Evolutionary conservation across 1,140 invertebrate species (phyloP).

Genomic region (Drosophila persimilis): DNA sequence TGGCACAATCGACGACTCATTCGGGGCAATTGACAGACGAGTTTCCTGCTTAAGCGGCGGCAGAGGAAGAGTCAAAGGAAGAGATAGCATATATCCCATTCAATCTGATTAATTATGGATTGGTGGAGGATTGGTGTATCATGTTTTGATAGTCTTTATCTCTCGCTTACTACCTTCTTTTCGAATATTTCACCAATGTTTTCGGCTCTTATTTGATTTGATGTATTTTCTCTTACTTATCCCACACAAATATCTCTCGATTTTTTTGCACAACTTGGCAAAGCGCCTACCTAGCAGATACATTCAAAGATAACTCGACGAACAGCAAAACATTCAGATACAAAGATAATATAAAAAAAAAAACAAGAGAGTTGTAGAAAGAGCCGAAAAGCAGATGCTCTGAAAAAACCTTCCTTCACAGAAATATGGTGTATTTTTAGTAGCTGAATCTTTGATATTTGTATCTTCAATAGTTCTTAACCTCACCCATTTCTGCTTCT

Average conservation of each 20-base stretch:
- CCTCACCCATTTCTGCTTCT: too few species aligned
- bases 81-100: too few species aligned
- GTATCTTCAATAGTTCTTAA: too few species aligned
- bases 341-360: conserved; percentile 48
- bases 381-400: conserved; percentile 4
- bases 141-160: background rate
- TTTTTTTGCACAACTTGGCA: conserved; percentile 29
- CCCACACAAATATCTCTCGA: conserved; percentile 35
- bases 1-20: too few species aligned
- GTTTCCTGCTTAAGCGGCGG: too few species aligned
- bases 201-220: conserved; percentile 32
- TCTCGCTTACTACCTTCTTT: conserved; percentile 4
- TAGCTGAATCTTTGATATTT: too few species aligned
- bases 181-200: conserved; percentile 6
- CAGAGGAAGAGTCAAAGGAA: too few species aligned
- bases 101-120: too few species aligned
- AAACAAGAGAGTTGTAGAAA: background rate
- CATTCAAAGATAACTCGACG: conserved; percentile 43
- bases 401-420: background rate
- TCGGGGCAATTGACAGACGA: too few species aligned
- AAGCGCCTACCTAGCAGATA: conserved; percentile 63
- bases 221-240: conserved; percentile 6
- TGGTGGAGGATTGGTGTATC: background rate
- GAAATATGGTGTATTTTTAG: background rate
- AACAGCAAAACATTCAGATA: conserved; percentile 63